Conservation (phyloP, 2,888 invertebrate genomes). For the Ichneumoninae sp. region DNA sequence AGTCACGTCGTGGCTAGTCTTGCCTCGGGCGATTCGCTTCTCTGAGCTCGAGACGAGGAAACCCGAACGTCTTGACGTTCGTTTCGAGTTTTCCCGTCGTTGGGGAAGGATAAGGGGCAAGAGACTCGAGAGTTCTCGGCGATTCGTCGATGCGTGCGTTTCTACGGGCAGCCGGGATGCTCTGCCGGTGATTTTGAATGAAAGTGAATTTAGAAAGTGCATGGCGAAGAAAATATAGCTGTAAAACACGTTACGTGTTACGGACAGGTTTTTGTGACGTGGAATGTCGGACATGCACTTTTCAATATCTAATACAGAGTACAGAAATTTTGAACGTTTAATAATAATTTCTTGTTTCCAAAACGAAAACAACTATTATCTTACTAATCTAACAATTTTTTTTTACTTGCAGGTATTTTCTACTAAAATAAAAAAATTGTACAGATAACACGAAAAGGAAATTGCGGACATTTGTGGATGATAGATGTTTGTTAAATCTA, state of each 20-base stretch:
- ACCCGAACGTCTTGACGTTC: slow-evolving; percentile 54
- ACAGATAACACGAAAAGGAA: neutral
- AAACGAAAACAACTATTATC: too few species aligned
- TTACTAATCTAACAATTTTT: too few species aligned
- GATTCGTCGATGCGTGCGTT: slow-evolving; percentile 43
- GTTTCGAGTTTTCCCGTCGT: slow-evolving; percentile 55
- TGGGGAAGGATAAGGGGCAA: slow-evolving; percentile 6
- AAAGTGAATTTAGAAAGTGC: neutral
- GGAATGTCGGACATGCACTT: neutral
- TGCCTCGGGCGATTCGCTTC: slow-evolving; percentile 54
- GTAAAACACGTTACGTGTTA: neutral
- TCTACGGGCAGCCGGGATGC: neutral
- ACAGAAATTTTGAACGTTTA: neutral
- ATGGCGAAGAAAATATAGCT: neutral
- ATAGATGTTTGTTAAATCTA: neutral
- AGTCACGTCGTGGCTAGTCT: slow-evolving; percentile 58
- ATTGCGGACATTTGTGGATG: neutral
- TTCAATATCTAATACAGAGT: neutral
- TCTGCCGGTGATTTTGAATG: slow-evolving; percentile 1
- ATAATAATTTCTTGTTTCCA: neutral
- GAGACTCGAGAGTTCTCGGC: slow-evolving; percentile 45
- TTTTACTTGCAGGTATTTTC: too few species aligned
- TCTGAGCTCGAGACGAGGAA: slow-evolving; percentile 42
- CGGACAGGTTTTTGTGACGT: too few species aligned
- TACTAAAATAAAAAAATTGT: too few species aligned